phyloP scores from a whole-genome alignment of 2,113 vertebrate species.

The Mesocricetus auratus region DNA sequence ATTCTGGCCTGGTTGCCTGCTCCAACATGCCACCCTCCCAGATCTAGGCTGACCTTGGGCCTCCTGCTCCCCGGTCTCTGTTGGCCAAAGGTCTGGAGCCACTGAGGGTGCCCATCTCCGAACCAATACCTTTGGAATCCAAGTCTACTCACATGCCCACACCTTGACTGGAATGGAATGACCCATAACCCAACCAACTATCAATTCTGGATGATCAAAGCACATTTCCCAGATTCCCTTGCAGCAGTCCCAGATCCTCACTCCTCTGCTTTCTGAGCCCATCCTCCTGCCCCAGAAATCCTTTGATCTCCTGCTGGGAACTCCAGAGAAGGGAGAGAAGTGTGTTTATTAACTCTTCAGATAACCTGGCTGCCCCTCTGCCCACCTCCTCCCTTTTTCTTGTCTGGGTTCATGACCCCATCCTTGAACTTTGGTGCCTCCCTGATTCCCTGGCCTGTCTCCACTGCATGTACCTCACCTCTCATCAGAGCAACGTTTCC shows the following conservation, averaged over 20 bases:
- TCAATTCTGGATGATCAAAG: not conserved
- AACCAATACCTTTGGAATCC: no score
- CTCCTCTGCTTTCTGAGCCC: not conserved
- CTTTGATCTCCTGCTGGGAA: not conserved
- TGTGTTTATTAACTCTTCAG: constrained; percentile 41
- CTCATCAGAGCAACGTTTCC: not conserved
- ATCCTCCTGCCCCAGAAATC: not conserved
- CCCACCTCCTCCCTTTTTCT: not conserved
- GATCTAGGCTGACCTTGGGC: not conserved
- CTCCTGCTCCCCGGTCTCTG: not conserved
- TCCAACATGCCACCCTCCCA: not conserved
- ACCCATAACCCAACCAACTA: no score
- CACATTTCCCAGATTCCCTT: not conserved
- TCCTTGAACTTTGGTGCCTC: not conserved
- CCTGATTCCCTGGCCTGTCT: not conserved
- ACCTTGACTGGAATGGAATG: not conserved
- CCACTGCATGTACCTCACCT: not conserved
- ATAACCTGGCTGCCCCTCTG: not conserved
- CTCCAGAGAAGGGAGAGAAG: not conserved
- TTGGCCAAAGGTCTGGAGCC: not conserved
- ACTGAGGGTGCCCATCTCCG: not conserved
- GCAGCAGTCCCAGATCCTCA: not conserved
- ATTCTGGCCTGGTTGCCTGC: not conserved
- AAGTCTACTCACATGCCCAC: not conserved
- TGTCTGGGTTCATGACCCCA: constrained; percentile 15